Evolutionary conservation across 2,888 invertebrate genomes (phyloP).

Genomic region (Ichneumoninae sp.): DNA sequence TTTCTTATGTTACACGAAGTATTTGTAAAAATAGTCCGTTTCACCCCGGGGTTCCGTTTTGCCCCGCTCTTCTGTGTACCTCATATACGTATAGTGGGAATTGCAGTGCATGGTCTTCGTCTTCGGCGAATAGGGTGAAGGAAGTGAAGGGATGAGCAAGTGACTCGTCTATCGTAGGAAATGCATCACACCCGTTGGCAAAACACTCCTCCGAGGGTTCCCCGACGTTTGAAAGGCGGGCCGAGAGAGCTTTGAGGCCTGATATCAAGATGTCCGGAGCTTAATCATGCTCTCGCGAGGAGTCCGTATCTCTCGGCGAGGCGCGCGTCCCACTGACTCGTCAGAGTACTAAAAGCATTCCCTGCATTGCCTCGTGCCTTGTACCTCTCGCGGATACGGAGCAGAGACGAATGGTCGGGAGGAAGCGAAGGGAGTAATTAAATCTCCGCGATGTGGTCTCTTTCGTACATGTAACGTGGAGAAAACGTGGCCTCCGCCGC

Average conservation of each 20-base stretch:
- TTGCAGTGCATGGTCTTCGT: not conserved
- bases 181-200: constrained; percentile 9
- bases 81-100: not conserved
- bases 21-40: no score
- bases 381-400: constrained; percentile 33
- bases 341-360: constrained; percentile 17
- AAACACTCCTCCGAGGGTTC: constrained; percentile 2
- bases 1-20: not conserved
- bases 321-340: constrained; percentile 2
- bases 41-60: not conserved
- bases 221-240: constrained; percentile 59
- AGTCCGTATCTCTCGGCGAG: constrained; percentile 3
- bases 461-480: constrained; percentile 42
- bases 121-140: not conserved
- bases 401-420: constrained; percentile 40
- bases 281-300: constrained; percentile 70
- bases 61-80: not conserved
- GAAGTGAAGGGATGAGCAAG: constrained; percentile 63
- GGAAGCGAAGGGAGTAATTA: constrained; percentile 66
- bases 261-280: constrained; percentile 71
- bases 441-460: constrained; percentile 62
- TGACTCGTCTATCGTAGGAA: constrained; percentile 60
- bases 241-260: constrained; percentile 64
- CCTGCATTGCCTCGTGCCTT: constrained; percentile 35
- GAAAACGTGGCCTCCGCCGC: constrained; percentile 17